These are phyloP conservation scores for Matsumyia berberina DNA, from an alignment of 2,888 invertebrate species.

Conservation along the genomic window DNA sequence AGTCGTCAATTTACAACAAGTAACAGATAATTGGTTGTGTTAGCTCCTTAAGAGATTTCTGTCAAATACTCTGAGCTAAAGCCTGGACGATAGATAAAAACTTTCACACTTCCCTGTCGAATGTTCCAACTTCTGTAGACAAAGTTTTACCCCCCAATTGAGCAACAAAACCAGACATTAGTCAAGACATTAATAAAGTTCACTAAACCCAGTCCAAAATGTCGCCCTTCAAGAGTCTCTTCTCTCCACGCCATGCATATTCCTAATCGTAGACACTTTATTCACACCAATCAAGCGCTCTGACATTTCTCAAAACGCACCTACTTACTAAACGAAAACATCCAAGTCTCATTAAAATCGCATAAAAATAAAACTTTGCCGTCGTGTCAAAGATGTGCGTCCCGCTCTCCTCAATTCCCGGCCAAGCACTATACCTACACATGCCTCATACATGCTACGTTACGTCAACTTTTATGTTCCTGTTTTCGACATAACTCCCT, in stretches of 20 bases:
- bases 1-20: too few species aligned
- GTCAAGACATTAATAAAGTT: conserved; percentile 3
- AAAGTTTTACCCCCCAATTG: background rate
- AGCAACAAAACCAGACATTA: background rate
- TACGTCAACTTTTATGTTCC: conserved; percentile 41
- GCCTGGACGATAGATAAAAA: too few species aligned
- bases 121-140: too few species aligned
- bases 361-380: conserved; percentile 57
- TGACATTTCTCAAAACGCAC: too few species aligned
- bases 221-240: background rate
- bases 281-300: conserved; percentile 17
- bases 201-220: background rate
- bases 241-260: background rate
- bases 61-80: too few species aligned
- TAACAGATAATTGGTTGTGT: too few species aligned
- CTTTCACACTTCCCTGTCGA: too few species aligned
- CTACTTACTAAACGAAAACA: conserved; percentile 5
- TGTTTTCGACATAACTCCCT: conserved; percentile 15
- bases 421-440: background rate
- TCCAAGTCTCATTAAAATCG: conserved; percentile 55
- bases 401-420: background rate
- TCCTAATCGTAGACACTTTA: conserved; percentile 7
- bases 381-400: conserved; percentile 44
- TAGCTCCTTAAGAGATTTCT: too few species aligned
- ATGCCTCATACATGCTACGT: conserved; percentile 25